Evolutionary conservation across 1,140 invertebrate species (phyloP).

Genomic region (Kradibia gibbosae): DNA sequence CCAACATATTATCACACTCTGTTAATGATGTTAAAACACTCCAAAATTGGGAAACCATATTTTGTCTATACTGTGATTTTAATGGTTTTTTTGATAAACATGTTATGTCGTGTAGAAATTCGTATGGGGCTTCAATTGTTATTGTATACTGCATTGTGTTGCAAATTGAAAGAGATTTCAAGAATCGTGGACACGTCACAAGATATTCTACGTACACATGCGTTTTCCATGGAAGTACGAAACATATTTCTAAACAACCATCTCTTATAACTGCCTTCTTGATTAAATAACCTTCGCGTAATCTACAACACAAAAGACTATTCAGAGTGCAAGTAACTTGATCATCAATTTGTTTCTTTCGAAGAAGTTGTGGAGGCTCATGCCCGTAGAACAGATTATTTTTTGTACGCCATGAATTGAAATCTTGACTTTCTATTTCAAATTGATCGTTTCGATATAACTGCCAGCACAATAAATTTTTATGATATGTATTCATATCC

Average conservation of each 20-base stretch:
- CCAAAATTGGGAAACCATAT: conserved; percentile 83
- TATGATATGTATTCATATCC: conserved; percentile 82
- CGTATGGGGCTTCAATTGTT: conserved; percentile 81
- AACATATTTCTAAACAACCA: conserved; percentile 77
- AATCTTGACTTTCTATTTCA: conserved; percentile 53
- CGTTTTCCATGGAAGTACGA: conserved; percentile 84
- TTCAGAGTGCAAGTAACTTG: conserved; percentile 78
- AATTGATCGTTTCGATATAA: conserved; percentile 74
- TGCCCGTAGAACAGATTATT: conserved; percentile 77
- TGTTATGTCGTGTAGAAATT: conserved; percentile 86
- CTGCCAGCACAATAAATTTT: conserved; percentile 83
- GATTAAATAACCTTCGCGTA: conserved; percentile 86
- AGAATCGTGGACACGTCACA: conserved; percentile 77
- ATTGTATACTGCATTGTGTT: conserved; percentile 75
- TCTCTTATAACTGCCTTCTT: conserved; percentile 76
- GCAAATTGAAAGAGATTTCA: conserved; percentile 66
- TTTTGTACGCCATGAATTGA: conserved; percentile 71
- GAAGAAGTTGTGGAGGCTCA: conserved; percentile 73
- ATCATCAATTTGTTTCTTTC: conserved; percentile 80
- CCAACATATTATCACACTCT: conserved; percentile 80
- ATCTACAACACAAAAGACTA: conserved; percentile 82
- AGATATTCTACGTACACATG: conserved; percentile 83
- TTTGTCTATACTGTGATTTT: conserved; percentile 80
- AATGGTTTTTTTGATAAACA: conserved; percentile 80
- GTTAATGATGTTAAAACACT: conserved; percentile 76